Evolutionary conservation across 2,113 vertebrate genomes (phyloP).

Genomic region (Macroglossus sobrinus): DNA sequence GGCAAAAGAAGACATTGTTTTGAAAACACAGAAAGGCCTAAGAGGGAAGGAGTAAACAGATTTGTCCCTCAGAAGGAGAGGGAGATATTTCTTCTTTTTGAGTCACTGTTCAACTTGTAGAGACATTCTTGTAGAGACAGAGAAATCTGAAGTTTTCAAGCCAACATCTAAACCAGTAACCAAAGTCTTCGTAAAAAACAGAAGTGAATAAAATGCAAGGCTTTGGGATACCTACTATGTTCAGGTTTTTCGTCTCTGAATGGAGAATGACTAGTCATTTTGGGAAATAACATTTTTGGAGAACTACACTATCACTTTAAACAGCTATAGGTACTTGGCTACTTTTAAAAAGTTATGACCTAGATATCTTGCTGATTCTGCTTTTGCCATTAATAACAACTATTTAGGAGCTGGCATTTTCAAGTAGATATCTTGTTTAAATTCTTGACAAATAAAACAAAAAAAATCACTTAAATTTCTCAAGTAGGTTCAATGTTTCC

Average conservation of each 20-base stretch:
- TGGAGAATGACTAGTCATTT: neutral
- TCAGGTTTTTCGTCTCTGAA: neutral
- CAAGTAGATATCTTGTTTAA: neutral
- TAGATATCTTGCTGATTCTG: conserved; percentile 28
- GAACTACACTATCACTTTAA: neutral
- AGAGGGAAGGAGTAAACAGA: neutral
- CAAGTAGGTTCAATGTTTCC: neutral
- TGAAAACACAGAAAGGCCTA: neutral
- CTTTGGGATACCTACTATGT: neutral
- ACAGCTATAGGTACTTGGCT: neutral
- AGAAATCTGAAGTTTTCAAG: neutral
- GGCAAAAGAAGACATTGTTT: neutral
- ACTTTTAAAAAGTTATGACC: neutral
- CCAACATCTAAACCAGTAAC: neutral
- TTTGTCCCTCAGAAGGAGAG: neutral
- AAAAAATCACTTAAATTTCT: neutral
- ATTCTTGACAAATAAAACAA: conserved; percentile 29
- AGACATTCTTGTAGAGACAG: neutral
- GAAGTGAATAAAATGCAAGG: neutral
- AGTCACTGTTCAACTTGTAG: neutral
- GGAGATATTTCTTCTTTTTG: neutral
- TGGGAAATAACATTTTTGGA: neutral
- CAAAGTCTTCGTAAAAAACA: neutral
- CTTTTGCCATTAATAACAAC: conserved; percentile 19
- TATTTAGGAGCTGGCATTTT: conserved; percentile 8